A percentile compares a stretch with the other conserved stretches of the same genome.
phyloP scores from a whole-genome alignment of 92 coral and sea anemone genomes.

The Porites evermanni region DNA sequence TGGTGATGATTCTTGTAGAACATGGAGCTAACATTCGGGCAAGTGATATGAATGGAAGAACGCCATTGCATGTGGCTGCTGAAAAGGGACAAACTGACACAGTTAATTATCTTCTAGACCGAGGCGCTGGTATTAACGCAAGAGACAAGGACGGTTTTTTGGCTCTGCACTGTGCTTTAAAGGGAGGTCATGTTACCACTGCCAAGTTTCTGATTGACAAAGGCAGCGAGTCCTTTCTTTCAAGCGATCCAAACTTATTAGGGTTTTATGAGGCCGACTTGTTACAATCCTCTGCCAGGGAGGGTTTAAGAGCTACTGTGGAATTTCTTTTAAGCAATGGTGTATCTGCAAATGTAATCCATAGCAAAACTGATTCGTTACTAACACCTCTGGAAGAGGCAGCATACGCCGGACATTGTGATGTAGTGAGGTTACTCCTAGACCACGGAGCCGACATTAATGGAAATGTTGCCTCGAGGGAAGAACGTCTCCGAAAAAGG shows the following conservation, averaged over 20 bases:
- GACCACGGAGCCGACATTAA: not conserved
- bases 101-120: not conserved
- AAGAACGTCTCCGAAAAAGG: not conserved
- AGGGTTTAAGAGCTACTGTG: not conserved
- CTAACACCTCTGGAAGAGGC: not conserved
- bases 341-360: not conserved
- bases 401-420: not conserved
- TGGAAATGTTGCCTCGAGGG: not conserved
- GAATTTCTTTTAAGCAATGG: not conserved
- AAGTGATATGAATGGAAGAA: not conserved
- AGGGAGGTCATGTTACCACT: not conserved
- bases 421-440: not conserved
- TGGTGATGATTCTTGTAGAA: slow-evolving; percentile 37
- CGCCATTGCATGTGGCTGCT: slow-evolving; percentile 25
- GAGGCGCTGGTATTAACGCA: slow-evolving; percentile 2
- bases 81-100: slow-evolving; percentile 8
- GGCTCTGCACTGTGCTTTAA: not conserved
- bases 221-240: not conserved
- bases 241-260: not conserved
- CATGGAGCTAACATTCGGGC: slow-evolving; percentile 1
- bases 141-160: not conserved
- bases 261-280: not conserved
- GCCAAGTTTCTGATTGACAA: not conserved
- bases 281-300: not conserved
- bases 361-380: not conserved